These are phyloP conservation scores for Ichneumoninae sp. DNA, from an alignment of 2,888 invertebrate species.

Conservation along the genomic window DNA sequence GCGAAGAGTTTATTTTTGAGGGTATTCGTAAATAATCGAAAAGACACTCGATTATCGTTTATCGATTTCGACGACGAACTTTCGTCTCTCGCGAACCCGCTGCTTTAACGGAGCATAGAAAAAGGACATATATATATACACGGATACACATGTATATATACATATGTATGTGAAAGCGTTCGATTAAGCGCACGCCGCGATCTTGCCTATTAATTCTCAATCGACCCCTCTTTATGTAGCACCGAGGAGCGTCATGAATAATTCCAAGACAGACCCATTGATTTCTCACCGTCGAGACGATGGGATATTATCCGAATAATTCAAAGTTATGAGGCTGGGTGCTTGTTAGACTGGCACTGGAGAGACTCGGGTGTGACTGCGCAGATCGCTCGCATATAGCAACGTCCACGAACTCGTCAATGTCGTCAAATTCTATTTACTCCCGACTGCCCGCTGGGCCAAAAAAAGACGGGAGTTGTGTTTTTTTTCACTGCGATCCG, in stretches of 20 bases:
- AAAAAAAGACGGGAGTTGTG: no score
- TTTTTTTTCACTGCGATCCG: no score
- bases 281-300: slow-evolving; percentile 78
- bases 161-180: slow-evolving; percentile 39
- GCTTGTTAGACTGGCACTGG: slow-evolving; percentile 53
- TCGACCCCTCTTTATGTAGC: slow-evolving; percentile 76
- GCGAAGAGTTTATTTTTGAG: not conserved
- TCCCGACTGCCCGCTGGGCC: not conserved
- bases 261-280: slow-evolving; percentile 82
- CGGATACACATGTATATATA: not conserved
- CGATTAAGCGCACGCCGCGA: slow-evolving; percentile 50
- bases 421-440: not conserved
- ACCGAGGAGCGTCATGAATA: slow-evolving; percentile 76
- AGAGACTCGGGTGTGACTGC: slow-evolving; percentile 16
- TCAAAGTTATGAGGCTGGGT: slow-evolving; percentile 81
- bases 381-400: not conserved
- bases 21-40: slow-evolving; percentile 49
- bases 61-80: slow-evolving; percentile 58
- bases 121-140: not conserved
- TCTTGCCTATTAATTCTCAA: slow-evolving; percentile 72
- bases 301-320: slow-evolving; percentile 83
- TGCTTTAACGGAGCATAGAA: not conserved
- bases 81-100: not conserved
- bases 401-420: not conserved
- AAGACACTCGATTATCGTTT: slow-evolving; percentile 61